Evolutionary conservation across 2,888 invertebrate species (phyloP).

Genomic region (Yponomeuta sedellus): DNA sequence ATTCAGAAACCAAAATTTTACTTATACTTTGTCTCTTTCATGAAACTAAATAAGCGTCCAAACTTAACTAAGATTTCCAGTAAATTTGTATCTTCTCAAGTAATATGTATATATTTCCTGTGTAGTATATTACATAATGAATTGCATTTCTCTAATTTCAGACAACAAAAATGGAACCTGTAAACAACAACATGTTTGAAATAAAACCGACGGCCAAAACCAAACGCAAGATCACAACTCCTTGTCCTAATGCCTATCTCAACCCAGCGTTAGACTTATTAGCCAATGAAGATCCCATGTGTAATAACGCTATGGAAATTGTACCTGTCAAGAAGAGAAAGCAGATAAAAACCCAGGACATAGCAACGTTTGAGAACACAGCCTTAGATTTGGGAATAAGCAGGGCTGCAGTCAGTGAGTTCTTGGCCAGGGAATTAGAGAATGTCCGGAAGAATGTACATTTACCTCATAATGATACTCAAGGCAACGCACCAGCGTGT

Average conservation of each 20-base stretch:
- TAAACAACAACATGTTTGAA: conserved; percentile 69
- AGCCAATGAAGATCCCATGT: conserved; percentile 66
- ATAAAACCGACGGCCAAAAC: conserved; percentile 47
- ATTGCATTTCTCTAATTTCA: neutral
- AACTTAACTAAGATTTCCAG: no score
- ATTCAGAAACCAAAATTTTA: no score
- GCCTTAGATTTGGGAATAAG: conserved; percentile 60
- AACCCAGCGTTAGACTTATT: conserved; percentile 66
- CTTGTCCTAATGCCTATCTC: conserved; percentile 55
- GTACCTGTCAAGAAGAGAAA: conserved; percentile 60
- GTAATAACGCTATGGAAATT: conserved; percentile 69
- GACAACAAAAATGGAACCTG: conserved; percentile 36
- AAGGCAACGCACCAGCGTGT: neutral
- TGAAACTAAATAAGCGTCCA: no score
- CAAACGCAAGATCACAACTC: conserved; percentile 57
- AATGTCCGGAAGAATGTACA: conserved; percentile 48
- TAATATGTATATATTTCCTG: no score
- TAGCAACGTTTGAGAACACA: conserved; percentile 59
- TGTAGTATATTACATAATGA: no score
- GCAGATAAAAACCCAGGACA: conserved; percentile 54
- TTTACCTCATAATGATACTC: neutral
- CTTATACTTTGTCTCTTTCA: no score
- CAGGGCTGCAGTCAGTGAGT: conserved; percentile 53
- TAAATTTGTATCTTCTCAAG: no score
- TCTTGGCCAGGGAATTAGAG: conserved; percentile 54